phyloP scores from a whole-genome alignment of 2,888 invertebrate species.

The Nomada fucata region DNA sequence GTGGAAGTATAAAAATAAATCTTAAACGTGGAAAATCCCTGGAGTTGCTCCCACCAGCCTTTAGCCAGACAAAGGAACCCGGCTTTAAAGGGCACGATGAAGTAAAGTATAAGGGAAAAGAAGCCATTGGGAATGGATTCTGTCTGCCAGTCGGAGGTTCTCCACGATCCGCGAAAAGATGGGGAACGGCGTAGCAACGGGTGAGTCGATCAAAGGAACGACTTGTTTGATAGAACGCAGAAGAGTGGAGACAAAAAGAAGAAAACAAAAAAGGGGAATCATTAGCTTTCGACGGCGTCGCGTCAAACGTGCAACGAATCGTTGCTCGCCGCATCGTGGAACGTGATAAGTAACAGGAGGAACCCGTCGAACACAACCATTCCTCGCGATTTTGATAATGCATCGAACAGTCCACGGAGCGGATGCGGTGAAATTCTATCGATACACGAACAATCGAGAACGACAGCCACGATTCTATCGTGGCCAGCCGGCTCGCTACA shows the following conservation, averaged over 20 bases:
- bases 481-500: neutral
- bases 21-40: conserved; percentile 31
- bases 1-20: conserved; percentile 56
- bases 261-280: conserved; percentile 6
- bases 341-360: conserved; percentile 15
- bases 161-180: neutral
- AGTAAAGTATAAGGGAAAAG: conserved; percentile 34
- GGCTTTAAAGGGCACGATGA: conserved; percentile 8
- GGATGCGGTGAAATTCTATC: conserved; percentile 27
- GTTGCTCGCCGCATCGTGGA: neutral
- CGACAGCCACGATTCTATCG: conserved; percentile 14
- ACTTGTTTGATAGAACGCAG: conserved; percentile 28
- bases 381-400: conserved; percentile 27
- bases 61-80: conserved; percentile 16
- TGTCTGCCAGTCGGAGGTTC: conserved; percentile 37
- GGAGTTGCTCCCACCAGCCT: neutral
- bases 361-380: conserved; percentile 12
- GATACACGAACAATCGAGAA: conserved; percentile 34
- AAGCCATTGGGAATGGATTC: conserved; percentile 57
- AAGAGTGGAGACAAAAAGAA: too few relatives aligned
- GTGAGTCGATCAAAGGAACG: conserved; percentile 31
- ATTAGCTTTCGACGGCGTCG: conserved; percentile 51
- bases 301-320: conserved; percentile 44
- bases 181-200: neutral
- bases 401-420: neutral